Evolutionary conservation across 2,888 invertebrate genomes (phyloP), one percentile per base, ranked within the genome.

Genomic region (Andrena trimmerana): DNA sequence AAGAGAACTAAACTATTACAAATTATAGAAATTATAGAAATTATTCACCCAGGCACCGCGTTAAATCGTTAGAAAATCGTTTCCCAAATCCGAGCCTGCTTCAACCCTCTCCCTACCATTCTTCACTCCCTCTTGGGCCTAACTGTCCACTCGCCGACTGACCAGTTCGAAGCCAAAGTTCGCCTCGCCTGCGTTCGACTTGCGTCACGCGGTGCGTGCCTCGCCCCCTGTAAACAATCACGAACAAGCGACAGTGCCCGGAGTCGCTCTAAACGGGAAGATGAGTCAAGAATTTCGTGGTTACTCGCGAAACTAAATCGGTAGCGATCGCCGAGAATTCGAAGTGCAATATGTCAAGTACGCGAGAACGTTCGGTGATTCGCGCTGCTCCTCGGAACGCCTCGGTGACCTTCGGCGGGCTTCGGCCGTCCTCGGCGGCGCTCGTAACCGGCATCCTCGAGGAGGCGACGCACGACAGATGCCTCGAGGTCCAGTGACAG

Each of bases 401-500:
- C 42, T 79, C 86, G 86, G 73, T 70, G 77, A 72, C 73, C 70
- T 81, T 86, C 86, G 86, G 33, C n/a, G 8, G 16, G 13, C 20
- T 33, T 81, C 86, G 86, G 60, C 24, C 65, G 8, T 54, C 27
- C 65, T 75, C 86, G 86, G 2, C 66, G 36, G 20, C 81, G 50
- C 73, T 86, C 80, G 85, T 85, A 81, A 85, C 85, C 81, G 86
- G 83, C 85, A 84, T 84, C 79, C 81, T 81, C 84, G 85, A 85
- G 85, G 83, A 86, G 85, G 68, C 79, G 74, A 82, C 74, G 79
- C 86, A 72, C 84, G 82, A 80, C 77, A 79, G 85, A 83, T 78
- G 73, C 67, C 74, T 75, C 74, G 83, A 77, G 85, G 83, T 79
- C 74, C 73, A 85, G 80, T 83, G 86, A 85, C 83, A 83, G 85